These are phyloP conservation scores for Cisticola juncidis DNA, from an alignment of 2,113 vertebrate species.

Conservation along the genomic window DNA sequence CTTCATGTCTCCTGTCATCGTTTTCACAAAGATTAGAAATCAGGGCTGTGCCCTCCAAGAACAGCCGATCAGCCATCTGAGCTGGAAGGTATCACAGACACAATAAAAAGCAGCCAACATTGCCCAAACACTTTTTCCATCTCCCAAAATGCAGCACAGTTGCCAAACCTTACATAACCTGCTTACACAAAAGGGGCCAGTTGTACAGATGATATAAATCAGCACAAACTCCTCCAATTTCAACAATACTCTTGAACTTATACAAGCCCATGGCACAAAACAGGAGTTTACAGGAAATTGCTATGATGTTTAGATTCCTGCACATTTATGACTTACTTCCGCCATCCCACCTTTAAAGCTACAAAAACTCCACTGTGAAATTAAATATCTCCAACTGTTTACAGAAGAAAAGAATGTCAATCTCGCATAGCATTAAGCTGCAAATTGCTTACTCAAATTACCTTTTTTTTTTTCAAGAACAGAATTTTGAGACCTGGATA, in stretches of 20 bases:
- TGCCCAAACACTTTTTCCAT: not conserved
- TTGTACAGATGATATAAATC: constrained; percentile 20
- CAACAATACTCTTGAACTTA: not conserved
- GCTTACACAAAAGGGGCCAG: constrained; percentile 21
- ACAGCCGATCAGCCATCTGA: not conserved
- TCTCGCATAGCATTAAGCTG: not conserved
- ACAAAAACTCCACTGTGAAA: not conserved
- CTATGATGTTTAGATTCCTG: not conserved
- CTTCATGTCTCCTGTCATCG: not conserved
- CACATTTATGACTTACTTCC: not conserved
- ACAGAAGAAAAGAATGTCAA: not conserved
- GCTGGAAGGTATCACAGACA: not conserved
- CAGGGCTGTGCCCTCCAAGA: not conserved
- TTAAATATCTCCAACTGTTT: not conserved
- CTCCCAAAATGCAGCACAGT: not conserved
- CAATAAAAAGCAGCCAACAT: not conserved
- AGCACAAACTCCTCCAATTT: constrained; percentile 10
- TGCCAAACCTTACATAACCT: constrained; percentile 51
- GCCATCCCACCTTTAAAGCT: not conserved
- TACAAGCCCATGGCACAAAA: constrained; percentile 6
- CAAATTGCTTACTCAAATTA: not conserved
- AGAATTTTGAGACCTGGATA: not conserved
- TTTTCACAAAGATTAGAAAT: not conserved
- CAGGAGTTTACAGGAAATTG: constrained; percentile 29
- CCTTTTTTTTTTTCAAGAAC: not conserved